Evolutionary conservation across 2,797 vertebrate genomes (phyloP), one percentile per base, ranked within the genome.

Genomic region (Danio aesculapii): DNA sequence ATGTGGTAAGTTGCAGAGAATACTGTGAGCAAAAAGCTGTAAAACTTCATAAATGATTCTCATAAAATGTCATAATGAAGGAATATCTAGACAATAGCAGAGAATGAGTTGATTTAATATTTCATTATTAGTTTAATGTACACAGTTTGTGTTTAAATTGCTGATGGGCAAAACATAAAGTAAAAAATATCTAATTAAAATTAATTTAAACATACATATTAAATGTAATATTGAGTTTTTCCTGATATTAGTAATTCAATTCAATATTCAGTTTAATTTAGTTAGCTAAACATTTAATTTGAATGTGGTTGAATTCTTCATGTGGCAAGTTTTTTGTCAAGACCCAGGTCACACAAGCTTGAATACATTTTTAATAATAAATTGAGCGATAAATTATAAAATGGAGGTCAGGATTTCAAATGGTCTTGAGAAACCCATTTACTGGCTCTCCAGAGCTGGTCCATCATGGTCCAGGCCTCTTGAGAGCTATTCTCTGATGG

Each of bases 301-400:
- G 14, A 70, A 70, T n/a, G 8, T 16, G 19, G 30, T 8, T 66
- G n/a, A 50, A 30, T 16, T 46, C 5, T 46, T 46, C 43, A 12
- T 44, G 5, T 11, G 8, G 62, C 41, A 57, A 17, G 39, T 57
- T 16, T 63, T n/a, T 55, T 14, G 19, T 11, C 6, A 73, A 16
- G 52, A 44, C 17, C 43, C 17, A 59, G 10, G 14, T n/a, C 39
- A 16, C 8, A 46, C 21, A 58, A 47, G 19, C 43, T 69, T 3
- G 46, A 81, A 62, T 14, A 12, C 47, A 49, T 19, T 46, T 71
- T 78, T 64, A 77, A 75, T 59, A 58, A 63, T 49, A 8, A 70
- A 57, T 41, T 21, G 7, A 43, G 41, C 55, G 21, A 72, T 77
- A 43, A 77, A 69, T 47, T 62, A 63, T 47, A 44, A 21, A 41